Percentiles rank a stretch among this genome's conserved stretches.
Conservation (phyloP, 1,140 invertebrate species). For the Lasaia peninsularis region DNA sequence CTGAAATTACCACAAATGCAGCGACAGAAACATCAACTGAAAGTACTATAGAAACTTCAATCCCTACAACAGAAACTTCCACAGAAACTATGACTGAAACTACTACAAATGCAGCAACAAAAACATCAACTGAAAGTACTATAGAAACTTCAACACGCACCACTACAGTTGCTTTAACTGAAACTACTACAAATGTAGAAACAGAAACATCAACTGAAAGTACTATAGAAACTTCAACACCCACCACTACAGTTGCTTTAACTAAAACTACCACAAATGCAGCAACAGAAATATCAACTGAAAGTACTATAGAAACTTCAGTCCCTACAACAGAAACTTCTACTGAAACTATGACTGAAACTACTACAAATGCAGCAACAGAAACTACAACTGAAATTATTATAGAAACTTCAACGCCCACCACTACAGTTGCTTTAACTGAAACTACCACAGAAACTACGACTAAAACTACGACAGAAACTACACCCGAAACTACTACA, state of each 20-base stretch:
- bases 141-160: neutral
- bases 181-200: neutral
- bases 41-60: neutral
- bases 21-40: constrained; percentile 5
- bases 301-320: neutral
- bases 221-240: neutral
- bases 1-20: neutral
- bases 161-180: neutral
- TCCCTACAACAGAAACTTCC: neutral
- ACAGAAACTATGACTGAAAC: constrained; percentile 1
- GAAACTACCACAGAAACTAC: neutral
- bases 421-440: neutral
- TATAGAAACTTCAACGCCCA: neutral
- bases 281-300: constrained; percentile 2
- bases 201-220: too few relatives aligned
- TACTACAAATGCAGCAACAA: neutral
- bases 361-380: neutral
- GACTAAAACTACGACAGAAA: neutral
- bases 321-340: neutral
- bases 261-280: neutral
- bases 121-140: constrained; percentile 7
- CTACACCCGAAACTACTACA: neutral
- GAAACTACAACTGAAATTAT: constrained; percentile 7
- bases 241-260: too few relatives aligned
- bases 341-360: constrained; percentile 1